A percentile compares a stretch with the other conserved stretches of the same genome.
Evolutionary conservation across 2,113 vertebrate species (phyloP).

Genomic region (Zingel zingel): DNA sequence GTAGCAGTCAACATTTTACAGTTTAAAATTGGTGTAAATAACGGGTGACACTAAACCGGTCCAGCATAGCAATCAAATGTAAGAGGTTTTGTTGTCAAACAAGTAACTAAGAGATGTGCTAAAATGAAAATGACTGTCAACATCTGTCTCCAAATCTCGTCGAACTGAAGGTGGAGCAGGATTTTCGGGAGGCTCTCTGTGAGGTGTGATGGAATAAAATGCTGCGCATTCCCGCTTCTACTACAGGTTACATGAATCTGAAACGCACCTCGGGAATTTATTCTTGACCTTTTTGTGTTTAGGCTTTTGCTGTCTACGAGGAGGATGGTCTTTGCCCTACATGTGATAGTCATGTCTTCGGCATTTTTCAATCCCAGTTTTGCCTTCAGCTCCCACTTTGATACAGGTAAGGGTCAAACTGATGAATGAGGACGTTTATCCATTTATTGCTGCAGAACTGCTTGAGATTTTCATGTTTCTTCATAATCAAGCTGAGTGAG

Average conservation of each 20-base stretch:
- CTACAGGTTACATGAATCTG: conserved; percentile 35
- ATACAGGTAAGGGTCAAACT: conserved; percentile 87
- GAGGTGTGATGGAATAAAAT: conserved; percentile 73
- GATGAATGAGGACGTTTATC: background rate
- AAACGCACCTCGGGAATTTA: conserved; percentile 62
- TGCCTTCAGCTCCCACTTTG: conserved; percentile 94
- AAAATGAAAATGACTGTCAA: conserved; percentile 57
- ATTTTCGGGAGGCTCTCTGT: conserved; percentile 56
- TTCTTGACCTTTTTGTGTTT: conserved; percentile 43
- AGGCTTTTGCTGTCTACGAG: conserved; percentile 63
- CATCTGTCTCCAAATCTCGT: conserved; percentile 67
- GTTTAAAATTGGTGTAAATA: conserved; percentile 49
- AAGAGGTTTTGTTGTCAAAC: conserved; percentile 39
- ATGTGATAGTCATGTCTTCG: conserved; percentile 88
- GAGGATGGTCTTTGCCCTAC: conserved; percentile 84
- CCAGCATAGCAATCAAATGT: conserved; percentile 12
- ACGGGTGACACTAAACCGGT: conserved; percentile 30
- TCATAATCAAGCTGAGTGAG: conserved; percentile 8
- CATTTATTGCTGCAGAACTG: conserved; percentile 3
- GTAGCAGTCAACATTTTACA: conserved; percentile 47
- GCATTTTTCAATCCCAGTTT: conserved; percentile 92
- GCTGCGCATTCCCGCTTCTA: conserved; percentile 58
- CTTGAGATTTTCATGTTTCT: background rate
- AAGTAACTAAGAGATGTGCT: conserved; percentile 54
- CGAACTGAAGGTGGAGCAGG: conserved; percentile 67